phyloP scores from a whole-genome alignment of 2,797 vertebrate genomes.

The Ispidina picta region DNA sequence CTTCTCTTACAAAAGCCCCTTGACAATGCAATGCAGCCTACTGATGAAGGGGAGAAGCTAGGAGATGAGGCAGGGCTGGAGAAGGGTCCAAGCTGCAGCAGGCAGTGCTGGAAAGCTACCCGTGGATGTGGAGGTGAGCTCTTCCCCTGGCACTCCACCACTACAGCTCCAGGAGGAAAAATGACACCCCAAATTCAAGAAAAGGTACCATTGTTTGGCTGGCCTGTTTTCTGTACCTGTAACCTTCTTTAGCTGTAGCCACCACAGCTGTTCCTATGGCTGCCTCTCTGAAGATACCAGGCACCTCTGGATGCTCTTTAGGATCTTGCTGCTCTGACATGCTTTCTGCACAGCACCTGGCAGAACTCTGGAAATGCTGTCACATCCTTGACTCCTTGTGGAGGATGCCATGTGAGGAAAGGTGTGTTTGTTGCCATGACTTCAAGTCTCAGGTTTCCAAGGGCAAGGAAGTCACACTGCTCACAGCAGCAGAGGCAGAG shows the following conservation, averaged over 20 bases:
- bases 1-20: neutral
- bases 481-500: neutral
- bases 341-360: neutral
- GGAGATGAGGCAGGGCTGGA: neutral
- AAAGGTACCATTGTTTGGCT: neutral
- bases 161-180: neutral
- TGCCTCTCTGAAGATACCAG: neutral
- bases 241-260: neutral
- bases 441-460: neutral
- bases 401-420: neutral
- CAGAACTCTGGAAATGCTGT: neutral
- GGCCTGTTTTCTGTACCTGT: neutral
- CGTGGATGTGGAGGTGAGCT: neutral
- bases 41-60: neutral
- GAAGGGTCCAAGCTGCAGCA: neutral
- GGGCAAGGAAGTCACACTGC: neutral
- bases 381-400: neutral
- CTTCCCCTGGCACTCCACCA: neutral
- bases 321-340: neutral
- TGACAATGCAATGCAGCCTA: neutral
- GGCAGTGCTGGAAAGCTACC: neutral
- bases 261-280: neutral
- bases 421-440: neutral
- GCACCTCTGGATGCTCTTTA: neutral
- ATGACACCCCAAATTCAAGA: neutral